Base-by-base conservation (phyloP, 1,140 invertebrate genomes). In the Vanessa atalanta region DNA sequence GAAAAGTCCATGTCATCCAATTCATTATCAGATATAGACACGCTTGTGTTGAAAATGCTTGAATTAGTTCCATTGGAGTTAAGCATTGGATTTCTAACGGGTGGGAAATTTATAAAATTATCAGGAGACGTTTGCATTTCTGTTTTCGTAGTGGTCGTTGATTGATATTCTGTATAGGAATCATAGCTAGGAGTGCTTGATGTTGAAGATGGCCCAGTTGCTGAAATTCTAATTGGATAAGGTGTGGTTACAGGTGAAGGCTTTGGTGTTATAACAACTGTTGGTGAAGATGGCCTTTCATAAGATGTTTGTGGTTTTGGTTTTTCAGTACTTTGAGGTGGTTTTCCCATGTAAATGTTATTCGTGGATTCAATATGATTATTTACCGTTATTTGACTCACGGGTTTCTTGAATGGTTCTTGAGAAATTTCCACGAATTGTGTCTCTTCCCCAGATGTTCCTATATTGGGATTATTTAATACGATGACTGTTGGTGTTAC, bases 21-120 rank as follows among this genome's bases (percentile, higher is more conserved):
- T 12, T 90, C 85, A 26, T 89, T 88, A 6, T 93, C 92, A 16
- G 85, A 84, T 63, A 91, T 80, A 48, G 94, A 93, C n/a, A 94
- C 90, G 11, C 94, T 94, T 37, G 93, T 94, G 64, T 94, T 95
- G 67, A 85, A 94, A 0, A 93, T 85, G 3, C 94, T 88, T 2
- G 94, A 90, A 26, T 94, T 89, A 3, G 94, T 91, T 6, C 90
- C 92, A 0, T 95, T 95, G 71, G 94, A 94, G 70, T 97, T 97
- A 0, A 97, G 88, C 90, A 96, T 96, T 0, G 97, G 97, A 87
- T 97, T 97, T 66, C 96, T 94, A 2, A 97, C 97, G 0, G 97
- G 97, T 43, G 97, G 97, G 89, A 97, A 97, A 76, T 97, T 97
- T 20, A 95, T 95, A 7, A 96, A 87, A 72, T 96, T 95, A 75